These are phyloP conservation scores for Cygnus atratus DNA, from an alignment of 2,113 vertebrate species.

Conservation along the genomic window DNA sequence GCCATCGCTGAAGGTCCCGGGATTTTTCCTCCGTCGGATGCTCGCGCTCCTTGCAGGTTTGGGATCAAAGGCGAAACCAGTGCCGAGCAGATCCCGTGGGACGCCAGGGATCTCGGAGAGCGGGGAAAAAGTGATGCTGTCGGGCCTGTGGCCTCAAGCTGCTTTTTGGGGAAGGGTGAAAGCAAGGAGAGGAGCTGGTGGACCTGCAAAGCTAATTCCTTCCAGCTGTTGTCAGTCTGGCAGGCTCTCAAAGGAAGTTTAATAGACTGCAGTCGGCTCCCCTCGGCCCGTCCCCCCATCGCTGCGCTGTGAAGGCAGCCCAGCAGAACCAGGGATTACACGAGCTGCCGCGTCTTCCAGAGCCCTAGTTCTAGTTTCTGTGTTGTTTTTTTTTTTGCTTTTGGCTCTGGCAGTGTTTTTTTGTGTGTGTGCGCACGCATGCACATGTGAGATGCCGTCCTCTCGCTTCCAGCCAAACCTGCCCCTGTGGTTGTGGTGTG, in stretches of 20 bases:
- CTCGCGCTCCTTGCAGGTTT: constrained; percentile 9
- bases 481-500: neutral
- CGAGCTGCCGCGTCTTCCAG: constrained; percentile 41
- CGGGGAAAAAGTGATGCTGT: constrained; percentile 52
- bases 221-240: constrained; percentile 74
- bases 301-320: neutral
- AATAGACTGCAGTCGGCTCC: constrained; percentile 67
- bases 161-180: constrained; percentile 23
- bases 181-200: constrained; percentile 38
- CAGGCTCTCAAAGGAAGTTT: constrained; percentile 74
- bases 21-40: neutral
- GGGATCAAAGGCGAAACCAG: neutral
- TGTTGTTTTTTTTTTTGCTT: neutral
- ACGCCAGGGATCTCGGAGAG: neutral
- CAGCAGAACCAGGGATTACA: constrained; percentile 51
- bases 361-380: neutral
- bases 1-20: neutral
- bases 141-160: neutral
- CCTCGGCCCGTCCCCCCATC: constrained; percentile 12
- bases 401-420: constrained; percentile 39
- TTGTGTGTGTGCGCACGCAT: neutral
- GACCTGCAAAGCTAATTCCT: constrained; percentile 64
- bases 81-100: neutral
- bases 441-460: neutral
- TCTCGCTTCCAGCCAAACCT: neutral